Evolutionary conservation across 2,888 invertebrate species (phyloP), one percentile per base, ranked within the genome.

Genomic region (Sphaerophoria rueppellii): DNA sequence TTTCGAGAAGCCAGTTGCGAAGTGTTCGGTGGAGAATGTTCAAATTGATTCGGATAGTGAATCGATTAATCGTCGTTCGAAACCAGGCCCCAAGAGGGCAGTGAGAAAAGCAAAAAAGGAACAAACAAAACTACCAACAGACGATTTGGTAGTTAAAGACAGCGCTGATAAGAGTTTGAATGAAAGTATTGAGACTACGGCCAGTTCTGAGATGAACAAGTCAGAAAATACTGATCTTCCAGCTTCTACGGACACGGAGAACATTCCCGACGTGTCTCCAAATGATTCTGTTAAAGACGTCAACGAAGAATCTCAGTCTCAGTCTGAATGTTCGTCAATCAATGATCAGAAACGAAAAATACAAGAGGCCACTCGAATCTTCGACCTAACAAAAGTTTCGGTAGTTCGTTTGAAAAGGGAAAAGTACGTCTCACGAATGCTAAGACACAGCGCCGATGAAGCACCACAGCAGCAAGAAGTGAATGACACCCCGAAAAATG

Each of bases 371-470:
- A 2, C 57, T 1, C 67, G 46, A 16, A 9, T 12, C 0, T 54
- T 73, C 24, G 76, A 85, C 50, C 70, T 73, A 32, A 85, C 76
- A n/a, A 85, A 85, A 76, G 61, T 85, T 14, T 81, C 85, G 9
- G 85, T 85, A 0, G 85, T 85, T 7, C 85, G 85, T 11, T 63
- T 85, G 11, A 85, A 85, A 70, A 76, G 81, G 4, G 85, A 85
- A 54, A 76, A 73, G 4, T 85, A 77, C 37, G 14, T 50, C 16
- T 63, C 73, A 0, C 63, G 71, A 57, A 61, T 32, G 35, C 12
- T 61, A 9, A 65, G 24, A 3, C 48, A 69, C 4, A 58, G 7
- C 24, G 24, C 24, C 24, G 35, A 69, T 16, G 57, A 58, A 50
- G 6, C 63, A 50, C 40, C 7, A 3, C 16, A 7, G 70, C 32